Conservation (phyloP, 1,140 invertebrate species). For the Elymnias hypermnestra region DNA sequence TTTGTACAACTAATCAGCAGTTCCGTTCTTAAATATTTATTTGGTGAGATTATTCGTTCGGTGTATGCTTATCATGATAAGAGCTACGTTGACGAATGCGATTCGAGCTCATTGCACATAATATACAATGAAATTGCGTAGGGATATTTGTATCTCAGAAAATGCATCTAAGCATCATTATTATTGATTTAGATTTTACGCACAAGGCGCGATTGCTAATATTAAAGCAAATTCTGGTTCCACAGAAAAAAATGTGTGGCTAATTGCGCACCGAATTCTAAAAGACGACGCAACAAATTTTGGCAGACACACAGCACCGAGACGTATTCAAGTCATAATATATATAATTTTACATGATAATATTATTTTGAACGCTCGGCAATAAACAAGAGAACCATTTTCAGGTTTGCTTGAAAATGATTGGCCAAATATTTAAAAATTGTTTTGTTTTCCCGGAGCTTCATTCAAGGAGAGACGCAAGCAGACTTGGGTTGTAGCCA, state of each 20-base stretch:
- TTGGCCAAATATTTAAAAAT: constrained; percentile 29
- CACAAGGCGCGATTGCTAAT: no score
- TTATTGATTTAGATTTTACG: no score
- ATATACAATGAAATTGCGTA: not conserved
- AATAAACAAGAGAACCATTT: not conserved
- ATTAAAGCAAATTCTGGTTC: not conserved
- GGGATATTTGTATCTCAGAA: not conserved
- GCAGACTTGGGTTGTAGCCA: constrained; percentile 46
- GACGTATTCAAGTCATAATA: constrained; percentile 8
- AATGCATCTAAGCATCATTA: not conserved
- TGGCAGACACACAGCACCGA: constrained; percentile 25
- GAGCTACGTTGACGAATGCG: constrained; percentile 2
- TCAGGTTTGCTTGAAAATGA: constrained; percentile 13
- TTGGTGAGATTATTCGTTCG: constrained; percentile 4
- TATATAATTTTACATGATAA: not conserved
- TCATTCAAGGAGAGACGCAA: constrained; percentile 37
- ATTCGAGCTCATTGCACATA: constrained; percentile 6
- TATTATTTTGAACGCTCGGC: constrained; percentile 3
- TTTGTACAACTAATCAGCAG: constrained; percentile 1
- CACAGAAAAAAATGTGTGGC: no score
- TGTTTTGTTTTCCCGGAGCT: constrained; percentile 32
- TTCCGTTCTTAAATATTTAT: constrained; percentile 11
- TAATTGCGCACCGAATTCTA: constrained; percentile 9
- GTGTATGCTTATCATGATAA: constrained; percentile 4
- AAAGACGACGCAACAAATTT: constrained; percentile 27